Conservation (phyloP, 2,113 vertebrate species). For the Mormyrus lacerda region DNA sequence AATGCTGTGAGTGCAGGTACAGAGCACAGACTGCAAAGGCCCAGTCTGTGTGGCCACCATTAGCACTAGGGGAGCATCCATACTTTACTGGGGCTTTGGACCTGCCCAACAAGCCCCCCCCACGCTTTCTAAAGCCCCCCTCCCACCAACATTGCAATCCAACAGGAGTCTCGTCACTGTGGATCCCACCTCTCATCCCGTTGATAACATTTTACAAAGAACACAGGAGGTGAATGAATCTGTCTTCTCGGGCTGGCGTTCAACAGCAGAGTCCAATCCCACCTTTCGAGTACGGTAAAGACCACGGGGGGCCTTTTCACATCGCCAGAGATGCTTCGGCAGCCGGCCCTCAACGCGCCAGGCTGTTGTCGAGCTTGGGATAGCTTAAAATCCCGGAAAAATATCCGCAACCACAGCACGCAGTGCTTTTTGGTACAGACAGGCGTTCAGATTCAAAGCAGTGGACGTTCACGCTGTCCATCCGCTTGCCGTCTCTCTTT, state of each 20-base stretch:
- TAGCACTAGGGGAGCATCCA: background rate
- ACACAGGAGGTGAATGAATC: slow-evolving; percentile 12
- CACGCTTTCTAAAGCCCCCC: background rate
- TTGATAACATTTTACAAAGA: slow-evolving; percentile 13
- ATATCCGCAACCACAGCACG: slow-evolving; percentile 44
- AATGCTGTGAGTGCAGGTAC: background rate
- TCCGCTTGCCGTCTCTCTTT: background rate
- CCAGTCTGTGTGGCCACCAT: background rate
- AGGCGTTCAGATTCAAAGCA: slow-evolving; percentile 29
- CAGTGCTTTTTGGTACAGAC: slow-evolving; percentile 42
- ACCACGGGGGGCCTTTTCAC: slow-evolving; percentile 44
- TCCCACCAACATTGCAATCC: background rate
- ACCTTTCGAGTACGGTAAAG: slow-evolving; percentile 43
- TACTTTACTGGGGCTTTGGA: background rate
- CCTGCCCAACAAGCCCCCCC: background rate
- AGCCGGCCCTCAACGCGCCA: slow-evolving; percentile 53
- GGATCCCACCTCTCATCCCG: background rate
- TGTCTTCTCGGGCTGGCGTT: background rate
- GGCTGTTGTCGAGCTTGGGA: slow-evolving; percentile 48
- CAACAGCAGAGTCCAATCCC: slow-evolving; percentile 28
- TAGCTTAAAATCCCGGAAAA: slow-evolving; percentile 39
- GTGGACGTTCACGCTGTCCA: slow-evolving; percentile 13
- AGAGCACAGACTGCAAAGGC: background rate
- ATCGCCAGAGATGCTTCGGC: slow-evolving; percentile 48
- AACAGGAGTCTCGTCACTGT: background rate